These are phyloP conservation scores for Alligator sinensis DNA, from an alignment of 2,113 vertebrate genomes.

Conservation along the genomic window DNA sequence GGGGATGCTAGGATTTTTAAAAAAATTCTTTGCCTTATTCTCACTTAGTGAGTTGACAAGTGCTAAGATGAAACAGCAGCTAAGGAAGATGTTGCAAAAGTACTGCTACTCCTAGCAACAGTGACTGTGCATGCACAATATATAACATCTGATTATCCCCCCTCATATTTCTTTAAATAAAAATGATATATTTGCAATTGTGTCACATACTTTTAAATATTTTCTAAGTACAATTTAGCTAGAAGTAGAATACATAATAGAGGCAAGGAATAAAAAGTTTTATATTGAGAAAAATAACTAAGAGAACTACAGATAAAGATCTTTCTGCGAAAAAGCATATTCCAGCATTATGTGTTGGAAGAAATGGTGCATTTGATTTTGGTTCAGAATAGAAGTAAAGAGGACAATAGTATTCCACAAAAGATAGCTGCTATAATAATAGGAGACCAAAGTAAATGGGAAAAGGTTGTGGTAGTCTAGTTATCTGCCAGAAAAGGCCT, in stretches of 20 bases:
- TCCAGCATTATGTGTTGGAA: background rate
- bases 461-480: background rate
- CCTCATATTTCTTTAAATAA: constrained; percentile 27
- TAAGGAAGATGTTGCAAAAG: constrained; percentile 42
- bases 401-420: constrained; percentile 33
- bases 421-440: constrained; percentile 5
- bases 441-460: background rate
- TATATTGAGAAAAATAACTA: background rate
- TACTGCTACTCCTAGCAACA: constrained; percentile 58
- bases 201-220: constrained; percentile 14
- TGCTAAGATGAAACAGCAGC: constrained; percentile 20
- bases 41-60: constrained; percentile 25
- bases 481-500: background rate
- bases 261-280: background rate
- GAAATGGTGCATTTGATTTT: constrained; percentile 54
- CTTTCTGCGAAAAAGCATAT: constrained; percentile 5
- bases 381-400: constrained; percentile 32
- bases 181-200: constrained; percentile 37
- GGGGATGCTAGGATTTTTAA: background rate
- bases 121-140: background rate
- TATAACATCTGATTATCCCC: constrained; percentile 15
- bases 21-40: constrained; percentile 1
- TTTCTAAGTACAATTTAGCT: constrained; percentile 20
- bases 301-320: constrained; percentile 39
- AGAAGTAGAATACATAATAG: constrained; percentile 13